phyloP scores from a whole-genome alignment of 2,113 vertebrate species.

The Pterocles orientalis region DNA sequence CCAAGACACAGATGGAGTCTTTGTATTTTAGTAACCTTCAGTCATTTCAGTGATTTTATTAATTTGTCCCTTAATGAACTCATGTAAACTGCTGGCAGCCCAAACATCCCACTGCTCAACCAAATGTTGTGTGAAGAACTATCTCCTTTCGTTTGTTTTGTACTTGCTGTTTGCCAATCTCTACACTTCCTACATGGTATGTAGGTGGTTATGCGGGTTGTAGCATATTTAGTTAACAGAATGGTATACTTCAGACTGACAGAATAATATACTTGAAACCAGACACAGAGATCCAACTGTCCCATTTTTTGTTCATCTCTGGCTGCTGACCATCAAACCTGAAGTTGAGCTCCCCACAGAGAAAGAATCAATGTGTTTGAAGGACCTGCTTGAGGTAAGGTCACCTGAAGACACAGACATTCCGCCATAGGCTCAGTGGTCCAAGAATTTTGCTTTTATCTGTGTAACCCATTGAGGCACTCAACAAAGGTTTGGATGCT shows the following conservation, averaged over 20 bases:
- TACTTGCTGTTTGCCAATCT: background rate
- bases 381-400: background rate
- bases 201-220: background rate
- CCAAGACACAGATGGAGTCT: background rate
- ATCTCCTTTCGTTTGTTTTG: background rate
- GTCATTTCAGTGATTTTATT: background rate
- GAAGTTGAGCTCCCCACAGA: fast-evolving
- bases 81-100: background rate
- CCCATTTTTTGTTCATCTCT: background rate
- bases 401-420: background rate
- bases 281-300: background rate
- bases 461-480: background rate
- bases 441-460: background rate
- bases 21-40: background rate
- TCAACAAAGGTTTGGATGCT: background rate
- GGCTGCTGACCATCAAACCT: background rate
- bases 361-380: background rate
- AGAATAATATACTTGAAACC: background rate
- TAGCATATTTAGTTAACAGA: background rate
- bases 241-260: background rate
- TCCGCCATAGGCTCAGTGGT: background rate
- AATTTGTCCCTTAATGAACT: background rate
- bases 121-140: fast-evolving
- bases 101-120: background rate
- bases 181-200: background rate